A percentile compares a stretch with the other conserved stretches of the same genome.
Conservation (phyloP, 1,140 invertebrate species). For the Sitophilus oryzae region DNA sequence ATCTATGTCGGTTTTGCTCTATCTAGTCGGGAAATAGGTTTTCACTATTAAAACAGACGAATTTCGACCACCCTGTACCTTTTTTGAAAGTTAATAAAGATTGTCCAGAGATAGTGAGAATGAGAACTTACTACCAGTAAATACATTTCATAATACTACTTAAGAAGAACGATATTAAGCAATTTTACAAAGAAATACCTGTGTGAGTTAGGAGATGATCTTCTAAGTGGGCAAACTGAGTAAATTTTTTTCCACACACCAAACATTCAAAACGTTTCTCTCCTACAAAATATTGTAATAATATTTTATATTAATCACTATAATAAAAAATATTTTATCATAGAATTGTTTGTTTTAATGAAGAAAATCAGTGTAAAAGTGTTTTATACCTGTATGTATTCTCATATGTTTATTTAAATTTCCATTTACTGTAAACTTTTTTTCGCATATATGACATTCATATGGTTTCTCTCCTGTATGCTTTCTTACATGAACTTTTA, state of each 20-base stretch:
- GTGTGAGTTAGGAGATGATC: conserved; percentile 39
- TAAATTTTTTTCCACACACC: conserved; percentile 37
- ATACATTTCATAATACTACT: too few relatives aligned
- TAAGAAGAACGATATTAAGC: too few relatives aligned
- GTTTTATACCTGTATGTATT: conserved; percentile 32
- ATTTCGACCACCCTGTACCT: too few relatives aligned
- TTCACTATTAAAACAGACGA: too few relatives aligned
- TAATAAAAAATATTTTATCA: not conserved
- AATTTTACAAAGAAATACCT: too few relatives aligned
- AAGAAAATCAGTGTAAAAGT: not conserved
- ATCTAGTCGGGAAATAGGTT: too few relatives aligned
- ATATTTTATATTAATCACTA: too few relatives aligned
- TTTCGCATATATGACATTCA: conserved; percentile 69
- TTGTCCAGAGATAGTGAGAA: too few relatives aligned
- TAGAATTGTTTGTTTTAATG: not conserved
- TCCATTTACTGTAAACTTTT: conserved; percentile 47
- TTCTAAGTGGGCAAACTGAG: conserved; percentile 37
- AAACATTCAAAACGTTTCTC: conserved; percentile 36
- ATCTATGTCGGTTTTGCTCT: too few relatives aligned
- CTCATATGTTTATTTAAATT: conserved; percentile 39
- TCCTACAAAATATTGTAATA: conserved; percentile 17
- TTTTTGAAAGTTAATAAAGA: too few relatives aligned
- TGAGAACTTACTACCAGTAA: too few relatives aligned
- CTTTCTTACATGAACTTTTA: conserved; percentile 36
- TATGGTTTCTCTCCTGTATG: conserved; percentile 78